These are phyloP conservation scores for Trematomus bernacchii DNA, from an alignment of 2,797 vertebrate species.

Conservation along the genomic window DNA sequence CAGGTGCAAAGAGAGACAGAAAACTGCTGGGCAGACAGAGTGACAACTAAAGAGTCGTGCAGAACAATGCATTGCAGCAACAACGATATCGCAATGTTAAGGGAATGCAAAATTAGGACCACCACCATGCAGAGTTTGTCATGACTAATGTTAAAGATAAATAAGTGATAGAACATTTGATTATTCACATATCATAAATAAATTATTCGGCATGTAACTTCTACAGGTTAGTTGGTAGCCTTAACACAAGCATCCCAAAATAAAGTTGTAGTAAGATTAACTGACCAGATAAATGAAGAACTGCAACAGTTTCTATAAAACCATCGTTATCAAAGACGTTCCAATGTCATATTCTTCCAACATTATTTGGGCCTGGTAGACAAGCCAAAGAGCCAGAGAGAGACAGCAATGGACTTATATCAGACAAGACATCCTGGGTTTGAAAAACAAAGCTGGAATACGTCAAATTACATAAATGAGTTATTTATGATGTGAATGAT, in stretches of 20 bases:
- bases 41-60: background rate
- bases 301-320: background rate
- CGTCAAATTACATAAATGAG: background rate
- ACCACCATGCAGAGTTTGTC: background rate
- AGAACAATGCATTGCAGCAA: background rate
- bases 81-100: background rate
- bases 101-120: background rate
- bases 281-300: background rate
- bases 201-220: background rate
- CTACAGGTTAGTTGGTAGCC: background rate
- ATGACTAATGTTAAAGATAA: background rate
- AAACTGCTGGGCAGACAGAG: constrained; percentile 15
- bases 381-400: constrained; percentile 2
- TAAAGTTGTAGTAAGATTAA: background rate
- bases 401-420: background rate
- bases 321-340: background rate
- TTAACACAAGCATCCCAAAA: background rate
- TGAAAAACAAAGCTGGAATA: constrained; percentile 3
- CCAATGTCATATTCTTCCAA: background rate
- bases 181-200: background rate
- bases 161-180: background rate
- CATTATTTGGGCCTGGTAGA: background rate
- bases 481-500: background rate
- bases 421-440: constrained; percentile 1
- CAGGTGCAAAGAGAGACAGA: constrained; percentile 17